A percentile compares a stretch with the other conserved stretches of the same genome.
Evolutionary conservation across 2,113 vertebrate species (phyloP).

Genomic region (Mastomys coucha): DNA sequence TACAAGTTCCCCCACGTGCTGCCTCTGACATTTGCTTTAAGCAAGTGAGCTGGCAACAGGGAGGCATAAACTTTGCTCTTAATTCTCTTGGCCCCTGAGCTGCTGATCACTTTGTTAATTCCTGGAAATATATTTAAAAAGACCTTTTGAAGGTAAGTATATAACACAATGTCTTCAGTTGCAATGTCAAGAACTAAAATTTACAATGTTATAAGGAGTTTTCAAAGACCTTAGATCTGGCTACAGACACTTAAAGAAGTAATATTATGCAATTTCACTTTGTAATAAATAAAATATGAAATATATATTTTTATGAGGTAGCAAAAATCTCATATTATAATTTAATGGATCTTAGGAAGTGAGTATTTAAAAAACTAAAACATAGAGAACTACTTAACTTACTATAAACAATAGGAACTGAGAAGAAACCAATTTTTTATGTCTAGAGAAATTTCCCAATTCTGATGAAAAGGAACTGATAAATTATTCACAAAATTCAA

Average conservation of each 20-base stretch:
- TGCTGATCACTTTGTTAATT: constrained; percentile 66
- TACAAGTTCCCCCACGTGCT: constrained; percentile 72
- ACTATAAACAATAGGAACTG: not conserved
- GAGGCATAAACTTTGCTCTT: constrained; percentile 74
- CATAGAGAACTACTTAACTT: not conserved
- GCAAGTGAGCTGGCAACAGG: constrained; percentile 63
- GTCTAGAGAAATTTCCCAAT: not conserved
- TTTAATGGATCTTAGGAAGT: not conserved
- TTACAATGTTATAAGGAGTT: not conserved
- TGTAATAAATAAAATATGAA: not conserved
- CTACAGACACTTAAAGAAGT: not conserved
- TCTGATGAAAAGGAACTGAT: not conserved
- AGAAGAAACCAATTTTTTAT: not conserved
- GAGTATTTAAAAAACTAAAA: not conserved
- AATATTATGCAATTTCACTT: not conserved
- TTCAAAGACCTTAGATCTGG: constrained; percentile 34
- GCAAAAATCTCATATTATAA: not conserved
- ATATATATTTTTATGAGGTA: constrained; percentile 17
- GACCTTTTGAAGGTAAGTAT: not conserved
- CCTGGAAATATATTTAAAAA: constrained; percentile 59
- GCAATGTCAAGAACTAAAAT: not conserved
- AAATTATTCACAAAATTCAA: constrained; percentile 1
- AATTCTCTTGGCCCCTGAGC: constrained; percentile 61
- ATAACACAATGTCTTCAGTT: constrained; percentile 3
- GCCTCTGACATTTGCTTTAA: constrained; percentile 80